phyloP scores from a whole-genome alignment of 2,797 vertebrate species.

The Fistularia commersonii region DNA sequence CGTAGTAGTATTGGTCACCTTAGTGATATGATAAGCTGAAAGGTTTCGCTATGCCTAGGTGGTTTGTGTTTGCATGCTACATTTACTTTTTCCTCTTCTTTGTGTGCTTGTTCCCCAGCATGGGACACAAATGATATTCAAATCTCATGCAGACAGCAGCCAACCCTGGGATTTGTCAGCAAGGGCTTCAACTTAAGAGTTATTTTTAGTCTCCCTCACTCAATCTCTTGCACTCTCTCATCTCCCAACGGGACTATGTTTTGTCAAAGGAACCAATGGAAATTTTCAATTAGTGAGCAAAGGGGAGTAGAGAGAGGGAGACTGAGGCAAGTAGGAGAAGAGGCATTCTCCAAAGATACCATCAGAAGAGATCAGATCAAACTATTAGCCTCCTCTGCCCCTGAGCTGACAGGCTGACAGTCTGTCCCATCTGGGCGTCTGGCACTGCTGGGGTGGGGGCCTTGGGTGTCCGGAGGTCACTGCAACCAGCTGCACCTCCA shows the following conservation, averaged over 20 bases:
- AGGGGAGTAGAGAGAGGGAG: slow-evolving; percentile 34
- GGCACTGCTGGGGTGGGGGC: slow-evolving; percentile 37
- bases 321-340: slow-evolving; percentile 42
- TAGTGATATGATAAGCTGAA: slow-evolving; percentile 38
- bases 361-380: slow-evolving; percentile 72
- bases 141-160: slow-evolving; percentile 71
- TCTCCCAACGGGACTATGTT: slow-evolving; percentile 62
- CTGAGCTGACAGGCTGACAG: slow-evolving; percentile 60
- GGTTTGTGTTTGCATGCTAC: slow-evolving; percentile 21
- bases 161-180: slow-evolving; percentile 71
- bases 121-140: slow-evolving; percentile 68
- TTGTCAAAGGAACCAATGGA: slow-evolving; percentile 73
- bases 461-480: slow-evolving; percentile 54
- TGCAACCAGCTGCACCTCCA: slow-evolving; percentile 65
- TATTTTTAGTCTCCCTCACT: slow-evolving; percentile 75
- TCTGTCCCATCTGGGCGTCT: slow-evolving; percentile 67
- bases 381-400: slow-evolving; percentile 51
- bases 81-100: slow-evolving; percentile 30
- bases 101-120: slow-evolving; percentile 28
- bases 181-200: slow-evolving; percentile 67
- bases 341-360: slow-evolving; percentile 58
- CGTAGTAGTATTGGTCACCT: slow-evolving; percentile 42
- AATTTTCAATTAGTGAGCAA: slow-evolving; percentile 70
- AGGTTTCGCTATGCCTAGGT: slow-evolving; percentile 25
- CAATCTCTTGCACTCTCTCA: slow-evolving; percentile 41